phyloP scores from a whole-genome alignment of 2,797 vertebrate genomes.

The Aselliscus stoliczkanus region DNA sequence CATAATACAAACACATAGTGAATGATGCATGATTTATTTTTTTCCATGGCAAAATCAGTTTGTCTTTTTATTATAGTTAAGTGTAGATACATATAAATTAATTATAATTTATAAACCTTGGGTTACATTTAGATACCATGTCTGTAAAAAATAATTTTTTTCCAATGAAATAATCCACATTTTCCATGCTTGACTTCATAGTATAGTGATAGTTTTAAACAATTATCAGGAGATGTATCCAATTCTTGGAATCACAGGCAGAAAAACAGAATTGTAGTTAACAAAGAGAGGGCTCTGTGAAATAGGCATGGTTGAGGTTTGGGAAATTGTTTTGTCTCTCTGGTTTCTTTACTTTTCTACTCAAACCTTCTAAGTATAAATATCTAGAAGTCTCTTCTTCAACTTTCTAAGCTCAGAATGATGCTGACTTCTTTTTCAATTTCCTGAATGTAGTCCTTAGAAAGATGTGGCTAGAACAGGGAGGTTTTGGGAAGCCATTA shows the following conservation, averaged over 20 bases:
- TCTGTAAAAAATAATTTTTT: not conserved
- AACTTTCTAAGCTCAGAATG: not conserved
- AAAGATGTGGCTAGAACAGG: too few species aligned
- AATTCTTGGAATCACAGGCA: not conserved
- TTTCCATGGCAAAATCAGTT: not conserved
- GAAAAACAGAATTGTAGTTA: not conserved
- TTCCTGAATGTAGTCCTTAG: too few species aligned
- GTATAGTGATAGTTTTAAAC: not conserved
- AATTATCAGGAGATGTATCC: not conserved
- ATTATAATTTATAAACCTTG: not conserved
- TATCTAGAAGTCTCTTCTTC: not conserved
- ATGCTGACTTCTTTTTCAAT: not conserved
- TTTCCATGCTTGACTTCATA: not conserved
- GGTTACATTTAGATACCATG: not conserved
- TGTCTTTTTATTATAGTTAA: not conserved
- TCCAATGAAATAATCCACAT: not conserved
- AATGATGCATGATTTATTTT: not conserved
- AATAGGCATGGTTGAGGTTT: not conserved
- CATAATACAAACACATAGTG: not conserved
- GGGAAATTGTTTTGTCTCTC: not conserved
- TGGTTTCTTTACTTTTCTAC: not conserved
- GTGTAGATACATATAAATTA: not conserved
- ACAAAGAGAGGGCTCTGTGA: not conserved
- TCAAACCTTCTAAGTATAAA: not conserved
- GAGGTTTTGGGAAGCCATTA: not conserved